Conservation (phyloP, 1,140 invertebrate species). For the Stenopsyche tienmushanensis region DNA sequence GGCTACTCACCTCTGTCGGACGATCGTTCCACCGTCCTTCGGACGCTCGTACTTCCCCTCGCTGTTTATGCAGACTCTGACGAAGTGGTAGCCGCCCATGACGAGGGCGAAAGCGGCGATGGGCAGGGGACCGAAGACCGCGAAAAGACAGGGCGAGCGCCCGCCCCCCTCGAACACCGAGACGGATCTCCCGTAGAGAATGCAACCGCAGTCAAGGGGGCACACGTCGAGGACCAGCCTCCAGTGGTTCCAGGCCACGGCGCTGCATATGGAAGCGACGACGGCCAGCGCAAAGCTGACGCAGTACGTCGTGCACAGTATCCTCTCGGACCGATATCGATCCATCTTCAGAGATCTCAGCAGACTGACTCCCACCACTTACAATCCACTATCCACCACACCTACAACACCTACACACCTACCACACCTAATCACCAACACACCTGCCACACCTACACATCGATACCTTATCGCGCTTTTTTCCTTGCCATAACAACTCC, state of each 20-base stretch:
- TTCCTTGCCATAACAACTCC: too few species aligned
- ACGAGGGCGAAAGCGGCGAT: conserved; percentile 57
- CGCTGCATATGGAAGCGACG: conserved; percentile 58
- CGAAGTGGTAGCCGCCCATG: conserved; percentile 64
- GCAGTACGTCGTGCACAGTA: conserved; percentile 58
- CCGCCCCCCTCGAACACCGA: conserved; percentile 64
- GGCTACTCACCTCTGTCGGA: neutral
- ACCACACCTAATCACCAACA: too few species aligned
- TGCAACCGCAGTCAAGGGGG: conserved; percentile 64
- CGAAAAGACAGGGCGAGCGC: conserved; percentile 63
- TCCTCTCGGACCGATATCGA: conserved; percentile 56
- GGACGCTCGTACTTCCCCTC: conserved; percentile 55
- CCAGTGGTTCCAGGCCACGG: conserved; percentile 67
- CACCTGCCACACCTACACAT: too few species aligned
- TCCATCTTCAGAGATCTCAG: too few species aligned
- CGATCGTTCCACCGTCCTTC: neutral
- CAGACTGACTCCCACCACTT: too few species aligned
- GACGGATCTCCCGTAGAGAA: conserved; percentile 63
- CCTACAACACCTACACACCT: too few species aligned
- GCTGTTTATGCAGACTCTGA: conserved; percentile 63
- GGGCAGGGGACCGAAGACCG: conserved; percentile 60
- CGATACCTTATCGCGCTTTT: too few species aligned
- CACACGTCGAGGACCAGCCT: conserved; percentile 63
- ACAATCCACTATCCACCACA: too few species aligned
- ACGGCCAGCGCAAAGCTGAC: conserved; percentile 53